Evolutionary conservation across 2,797 vertebrate species (phyloP).

Genomic region (Sebastes cheni): DNA sequence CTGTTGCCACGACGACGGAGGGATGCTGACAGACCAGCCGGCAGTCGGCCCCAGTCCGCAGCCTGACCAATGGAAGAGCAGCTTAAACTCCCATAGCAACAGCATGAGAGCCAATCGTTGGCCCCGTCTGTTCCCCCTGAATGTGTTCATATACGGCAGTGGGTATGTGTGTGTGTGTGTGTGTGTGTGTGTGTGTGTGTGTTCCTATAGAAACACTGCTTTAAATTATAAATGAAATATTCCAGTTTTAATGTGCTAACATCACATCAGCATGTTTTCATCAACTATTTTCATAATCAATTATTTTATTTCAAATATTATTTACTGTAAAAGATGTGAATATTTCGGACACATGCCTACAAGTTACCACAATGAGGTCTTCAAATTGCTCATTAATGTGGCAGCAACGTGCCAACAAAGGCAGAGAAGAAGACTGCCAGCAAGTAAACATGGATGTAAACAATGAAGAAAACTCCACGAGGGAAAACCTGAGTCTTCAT

Average conservation of each 20-base stretch:
- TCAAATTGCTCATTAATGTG: background rate
- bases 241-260: background rate
- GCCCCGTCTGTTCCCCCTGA: background rate
- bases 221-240: background rate
- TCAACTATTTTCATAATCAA: background rate
- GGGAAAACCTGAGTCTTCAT: too few species aligned
- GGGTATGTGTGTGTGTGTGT: too few species aligned
- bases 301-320: background rate
- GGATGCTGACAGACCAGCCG: conserved; percentile 65
- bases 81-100: conserved; percentile 81
- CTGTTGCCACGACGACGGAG: conserved; percentile 71
- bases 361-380: background rate
- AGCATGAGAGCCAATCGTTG: conserved; percentile 77
- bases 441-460: background rate
- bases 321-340: background rate
- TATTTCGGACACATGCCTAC: background rate
- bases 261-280: background rate
- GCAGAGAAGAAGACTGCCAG: background rate
- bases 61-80: conserved; percentile 67
- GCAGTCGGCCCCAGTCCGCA: conserved; percentile 1
- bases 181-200: too few species aligned
- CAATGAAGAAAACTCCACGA: background rate
- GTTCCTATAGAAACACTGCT: background rate
- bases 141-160: background rate
- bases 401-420: background rate